Evolutionary conservation across 1,140 invertebrate genomes (phyloP), one percentile per base, ranked within the genome.

Genomic region (Chymomyza costata): DNA sequence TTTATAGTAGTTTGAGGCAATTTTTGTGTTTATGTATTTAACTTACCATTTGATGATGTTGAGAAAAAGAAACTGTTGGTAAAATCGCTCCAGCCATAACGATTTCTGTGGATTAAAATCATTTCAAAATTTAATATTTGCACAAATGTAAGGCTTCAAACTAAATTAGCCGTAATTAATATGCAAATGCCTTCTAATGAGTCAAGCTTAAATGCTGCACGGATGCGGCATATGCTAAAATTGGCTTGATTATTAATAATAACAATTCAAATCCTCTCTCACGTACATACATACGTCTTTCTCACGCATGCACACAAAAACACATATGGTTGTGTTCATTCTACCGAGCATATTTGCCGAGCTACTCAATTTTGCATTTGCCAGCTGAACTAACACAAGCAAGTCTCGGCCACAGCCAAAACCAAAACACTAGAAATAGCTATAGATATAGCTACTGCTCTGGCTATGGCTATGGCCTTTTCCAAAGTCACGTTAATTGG

Each of bases 81-180:
- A 52, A 87, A 78, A 30, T 88, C 86, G 63, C 89, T 90, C 89
- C 89, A 90, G 44, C 90, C 90, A 67, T 88, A 91, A 57, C 88
- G 87, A 84, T 91, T 91, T 66, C 84, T 86, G 58, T 16, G 39
- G 80, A 63, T 28, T 51, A 47, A 31, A 55, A 39, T 15, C 51
- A 51, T 65, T 43, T 31, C 11, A 7, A 35, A 16, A 66, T 70
- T 70, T 70, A 78, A 46, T 48, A 61, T n/a, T n/a, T 58, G 59
- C 35, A 37, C 50, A 37, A 25, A 8, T 8, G 8, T 44, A 41
- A 38, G 41, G 18, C 38, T 50, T 21, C 10, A 35, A 14, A 38
- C 31, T 28, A 32, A 57, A 54, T 80, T 66, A 41, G 44, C 17
- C 34, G 38, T 41, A 39, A 80, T 55, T 64, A 78, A 74, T 69